Evolutionary conservation across 2,113 vertebrate genomes (phyloP), one percentile per base, ranked within the genome.

Genomic region (Sinocyclocheilus anshuiensis): DNA sequence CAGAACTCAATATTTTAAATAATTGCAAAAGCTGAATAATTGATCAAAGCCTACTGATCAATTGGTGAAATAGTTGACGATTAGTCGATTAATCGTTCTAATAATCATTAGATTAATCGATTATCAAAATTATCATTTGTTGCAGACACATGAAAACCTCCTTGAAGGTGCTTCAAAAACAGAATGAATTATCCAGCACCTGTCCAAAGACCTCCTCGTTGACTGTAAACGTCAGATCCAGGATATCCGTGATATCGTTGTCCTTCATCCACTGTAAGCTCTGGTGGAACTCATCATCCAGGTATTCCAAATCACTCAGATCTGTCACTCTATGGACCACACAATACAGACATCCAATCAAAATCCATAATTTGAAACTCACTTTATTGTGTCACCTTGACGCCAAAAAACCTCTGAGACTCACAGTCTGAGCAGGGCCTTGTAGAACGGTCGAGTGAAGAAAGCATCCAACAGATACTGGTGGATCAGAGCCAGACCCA

Each of bases 231-330:
- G 97, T 99, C 86, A 99, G 96, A 89, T 99, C 98, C 59, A 99
- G 93, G 89, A 99, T 98, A 89, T 99, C 97, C 3, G 98, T 99
- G 92, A 99, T 99, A 91, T 97, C 97, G 29, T 99, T 99, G 91
- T 99, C 98, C 86, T 99, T 99, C 97, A 99, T 99, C 98, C 98
- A 99, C 87, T 99, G 98, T 89, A 99, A 93, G 74, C 98, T 99
- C 88, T 98, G 98, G 89, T 99, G 98, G 92, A 99, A 99, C 92
- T 99, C 98, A 91, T 99, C 98, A 86, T 99, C 98, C 91, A 99
- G 91, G 86, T 99, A 99, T 90, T 99, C 98, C 75, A 99, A 94
- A 87, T 99, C 98, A 3, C 97, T 99, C 91, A 99, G 93, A 91
- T 99, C 98, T 67, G 98, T 99, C 0, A 97, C 93, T 82, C 98